Percentiles rank a stretch among this genome's conserved stretches.
These are phyloP conservation scores for Hydractinia echinata DNA, from an alignment of 30 jellyfish, hydroid and myxozoan genomes.

Conservation along the genomic window DNA sequence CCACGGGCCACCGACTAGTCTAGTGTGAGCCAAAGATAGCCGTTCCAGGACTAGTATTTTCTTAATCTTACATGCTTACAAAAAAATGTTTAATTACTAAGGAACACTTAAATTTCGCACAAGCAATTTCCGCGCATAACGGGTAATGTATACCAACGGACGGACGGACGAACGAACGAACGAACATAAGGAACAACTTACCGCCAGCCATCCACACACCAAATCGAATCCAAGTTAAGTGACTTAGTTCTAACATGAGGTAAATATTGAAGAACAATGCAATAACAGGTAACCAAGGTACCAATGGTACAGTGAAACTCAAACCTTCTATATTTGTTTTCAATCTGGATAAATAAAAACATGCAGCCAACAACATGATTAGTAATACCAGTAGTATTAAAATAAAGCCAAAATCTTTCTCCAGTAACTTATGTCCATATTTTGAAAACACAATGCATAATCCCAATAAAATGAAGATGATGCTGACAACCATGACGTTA, in stretches of 20 bases:
- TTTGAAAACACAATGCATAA: background rate
- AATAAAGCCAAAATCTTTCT: background rate
- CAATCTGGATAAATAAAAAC: constrained; percentile 1
- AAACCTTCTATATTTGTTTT: background rate
- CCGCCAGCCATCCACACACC: constrained; percentile 25
- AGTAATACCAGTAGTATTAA: background rate
- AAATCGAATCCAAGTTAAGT: constrained; percentile 18
- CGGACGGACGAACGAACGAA: background rate
- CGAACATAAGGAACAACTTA: background rate
- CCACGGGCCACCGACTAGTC: no score
- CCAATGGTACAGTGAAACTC: constrained; percentile 6
- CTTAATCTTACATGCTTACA: no score
- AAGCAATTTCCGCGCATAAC: no score
- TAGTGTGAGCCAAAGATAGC: no score
- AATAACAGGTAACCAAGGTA: constrained; percentile 24
- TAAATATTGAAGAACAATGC: constrained; percentile 17
- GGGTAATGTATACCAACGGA: background rate
- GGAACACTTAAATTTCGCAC: no score
- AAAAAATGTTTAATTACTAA: no score
- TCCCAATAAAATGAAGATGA: background rate
- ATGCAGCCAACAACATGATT: background rate
- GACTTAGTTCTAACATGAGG: constrained; percentile 4
- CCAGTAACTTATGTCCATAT: background rate
- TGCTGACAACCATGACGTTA: background rate
- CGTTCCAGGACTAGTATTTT: no score